These are phyloP conservation scores for Chalcis sispes DNA, from an alignment of 2,888 invertebrate genomes.

Conservation along the genomic window DNA sequence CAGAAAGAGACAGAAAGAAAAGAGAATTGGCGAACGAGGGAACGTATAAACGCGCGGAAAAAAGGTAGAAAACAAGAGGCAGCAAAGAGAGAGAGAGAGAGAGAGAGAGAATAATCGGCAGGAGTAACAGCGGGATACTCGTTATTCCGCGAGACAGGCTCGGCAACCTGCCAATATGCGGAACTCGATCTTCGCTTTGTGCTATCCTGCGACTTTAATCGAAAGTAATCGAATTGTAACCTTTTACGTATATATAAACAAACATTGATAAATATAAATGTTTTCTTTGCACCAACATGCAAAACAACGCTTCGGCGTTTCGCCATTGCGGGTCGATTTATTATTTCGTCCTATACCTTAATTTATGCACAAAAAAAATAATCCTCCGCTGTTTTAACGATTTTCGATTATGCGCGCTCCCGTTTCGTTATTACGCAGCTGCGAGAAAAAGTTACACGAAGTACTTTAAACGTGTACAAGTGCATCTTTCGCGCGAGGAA, in stretches of 20 bases:
- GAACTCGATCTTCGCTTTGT: background rate
- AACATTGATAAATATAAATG: no score
- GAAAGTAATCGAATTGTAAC: conserved; percentile 62
- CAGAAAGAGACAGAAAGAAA: background rate
- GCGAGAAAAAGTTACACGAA: no score
- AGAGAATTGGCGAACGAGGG: background rate
- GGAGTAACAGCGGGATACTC: conserved; percentile 61
- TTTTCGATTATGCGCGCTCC: conserved; percentile 25
- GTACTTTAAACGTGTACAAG: background rate
- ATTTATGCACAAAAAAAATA: no score
- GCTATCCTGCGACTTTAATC: conserved; percentile 60
- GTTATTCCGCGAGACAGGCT: conserved; percentile 63
- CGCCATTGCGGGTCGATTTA: conserved; percentile 53
- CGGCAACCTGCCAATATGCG: conserved; percentile 62
- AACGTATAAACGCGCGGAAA: no score
- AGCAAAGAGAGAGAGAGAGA: background rate
- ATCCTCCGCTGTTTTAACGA: conserved; percentile 50
- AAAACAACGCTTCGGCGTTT: background rate
- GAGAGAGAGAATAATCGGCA: conserved; percentile 4
- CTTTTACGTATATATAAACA: background rate
- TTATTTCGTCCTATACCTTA: no score
- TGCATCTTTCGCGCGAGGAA: background rate
- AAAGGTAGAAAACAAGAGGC: conserved; percentile 1
- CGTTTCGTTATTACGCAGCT: background rate
- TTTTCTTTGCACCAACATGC: background rate